Evolutionary conservation across 2,888 invertebrate species (phyloP).

Genomic region (Brenthis daphne): DNA sequence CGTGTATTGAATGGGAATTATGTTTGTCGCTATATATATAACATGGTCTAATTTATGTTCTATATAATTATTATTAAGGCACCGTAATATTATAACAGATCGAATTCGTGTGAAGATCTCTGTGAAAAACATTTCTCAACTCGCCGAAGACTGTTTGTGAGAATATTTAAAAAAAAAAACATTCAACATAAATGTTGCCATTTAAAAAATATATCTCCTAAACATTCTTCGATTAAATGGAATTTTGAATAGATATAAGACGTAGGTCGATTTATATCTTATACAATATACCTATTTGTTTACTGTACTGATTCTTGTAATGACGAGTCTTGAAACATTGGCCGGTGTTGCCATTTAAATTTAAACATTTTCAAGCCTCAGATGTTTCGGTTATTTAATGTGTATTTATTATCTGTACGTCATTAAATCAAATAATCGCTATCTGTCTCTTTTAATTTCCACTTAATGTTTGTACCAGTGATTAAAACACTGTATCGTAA

Average conservation of each 20-base stretch:
- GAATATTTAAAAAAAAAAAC: constrained; percentile 6
- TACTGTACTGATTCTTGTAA: constrained; percentile 24
- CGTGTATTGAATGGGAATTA: constrained; percentile 65
- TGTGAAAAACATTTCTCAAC: constrained; percentile 14
- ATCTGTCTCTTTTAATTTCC: constrained; percentile 20
- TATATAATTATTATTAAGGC: constrained; percentile 40
- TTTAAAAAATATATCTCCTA: constrained; percentile 1
- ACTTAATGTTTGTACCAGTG: constrained; percentile 36
- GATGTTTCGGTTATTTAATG: constrained; percentile 16
- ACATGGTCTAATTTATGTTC: constrained; percentile 65
- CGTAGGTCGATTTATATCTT: constrained; percentile 32
- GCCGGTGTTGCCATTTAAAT: constrained; percentile 14
- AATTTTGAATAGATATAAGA: constrained; percentile 30
- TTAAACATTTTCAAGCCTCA: background rate
- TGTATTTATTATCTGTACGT: constrained; percentile 22
- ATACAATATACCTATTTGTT: constrained; percentile 24
- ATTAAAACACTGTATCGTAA: constrained; percentile 10
- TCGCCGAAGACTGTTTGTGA: constrained; percentile 1
- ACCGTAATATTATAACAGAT: constrained; percentile 20
- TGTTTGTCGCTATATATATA: constrained; percentile 44
- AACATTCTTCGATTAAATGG: constrained; percentile 14
- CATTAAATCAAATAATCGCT: constrained; percentile 14
- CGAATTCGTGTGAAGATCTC: constrained; percentile 27
- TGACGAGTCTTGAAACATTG: constrained; percentile 7
- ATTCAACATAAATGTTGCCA: constrained; percentile 12